A percentile compares a stretch with the other conserved stretches of the same genome.
Evolutionary conservation across 2,888 invertebrate species (phyloP).

Genomic region (Gastracanthus pulcherrimus): DNA sequence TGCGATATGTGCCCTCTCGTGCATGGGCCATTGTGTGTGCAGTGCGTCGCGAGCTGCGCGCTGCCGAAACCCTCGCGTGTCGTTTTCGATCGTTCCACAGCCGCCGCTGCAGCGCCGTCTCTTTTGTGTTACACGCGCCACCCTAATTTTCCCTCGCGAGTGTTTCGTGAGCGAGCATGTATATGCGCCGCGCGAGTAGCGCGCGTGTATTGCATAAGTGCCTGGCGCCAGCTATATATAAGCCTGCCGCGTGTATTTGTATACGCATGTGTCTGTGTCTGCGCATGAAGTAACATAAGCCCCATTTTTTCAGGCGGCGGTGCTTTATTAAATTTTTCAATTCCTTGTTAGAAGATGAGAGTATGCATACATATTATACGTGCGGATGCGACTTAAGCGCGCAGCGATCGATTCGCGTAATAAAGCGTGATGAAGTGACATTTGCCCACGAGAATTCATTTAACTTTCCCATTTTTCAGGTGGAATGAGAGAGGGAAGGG

Average conservation of each 20-base stretch:
- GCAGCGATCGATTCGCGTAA: conserved; percentile 28
- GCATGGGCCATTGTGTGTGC: not conserved
- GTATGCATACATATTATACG: not conserved
- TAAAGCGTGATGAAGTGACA: conserved; percentile 37
- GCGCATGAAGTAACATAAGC: conserved; percentile 7
- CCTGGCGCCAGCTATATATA: too few species aligned
- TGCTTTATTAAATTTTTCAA: conserved; percentile 41
- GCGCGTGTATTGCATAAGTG: not conserved
- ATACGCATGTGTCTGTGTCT: too few species aligned
- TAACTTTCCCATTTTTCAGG: conserved; percentile 28
- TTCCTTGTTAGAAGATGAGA: not conserved
- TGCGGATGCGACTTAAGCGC: not conserved
- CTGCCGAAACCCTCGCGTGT: conserved; percentile 26
- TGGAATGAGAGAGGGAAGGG: not conserved
- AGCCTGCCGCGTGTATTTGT: too few species aligned
- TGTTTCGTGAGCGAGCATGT: not conserved
- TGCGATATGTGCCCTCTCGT: conserved; percentile 18
- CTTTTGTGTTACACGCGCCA: conserved; percentile 59
- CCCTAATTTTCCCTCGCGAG: conserved; percentile 59
- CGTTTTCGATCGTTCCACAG: conserved; percentile 31
- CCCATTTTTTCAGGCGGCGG: conserved; percentile 7
- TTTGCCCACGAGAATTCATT: conserved; percentile 14
- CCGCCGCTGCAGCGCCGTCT: conserved; percentile 44
- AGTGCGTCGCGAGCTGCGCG: too few species aligned
- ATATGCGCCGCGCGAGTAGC: not conserved